Percentiles rank a stretch among this genome's conserved stretches.
phyloP scores from a whole-genome alignment of 2,888 invertebrate species.

The Bibio marci region DNA sequence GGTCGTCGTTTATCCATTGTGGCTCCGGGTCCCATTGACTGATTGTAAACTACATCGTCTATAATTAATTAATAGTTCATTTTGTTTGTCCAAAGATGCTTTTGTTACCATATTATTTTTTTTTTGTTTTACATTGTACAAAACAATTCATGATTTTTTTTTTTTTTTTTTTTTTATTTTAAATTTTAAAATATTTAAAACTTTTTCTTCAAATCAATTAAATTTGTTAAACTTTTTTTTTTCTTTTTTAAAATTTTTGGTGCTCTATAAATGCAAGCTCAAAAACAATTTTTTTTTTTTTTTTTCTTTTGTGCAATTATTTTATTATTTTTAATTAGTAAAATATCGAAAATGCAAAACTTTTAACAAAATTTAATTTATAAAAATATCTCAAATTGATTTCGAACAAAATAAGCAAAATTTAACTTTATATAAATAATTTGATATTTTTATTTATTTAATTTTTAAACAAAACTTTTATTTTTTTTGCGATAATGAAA shows the following conservation, averaged over 20 bases:
- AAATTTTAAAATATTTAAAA: background rate
- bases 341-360: background rate
- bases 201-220: background rate
- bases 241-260: slow-evolving; percentile 8
- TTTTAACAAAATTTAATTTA: background rate
- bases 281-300: too few species aligned
- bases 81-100: slow-evolving; percentile 29
- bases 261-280: too few species aligned
- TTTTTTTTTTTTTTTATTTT: slow-evolving; percentile 5
- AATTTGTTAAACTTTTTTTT: slow-evolving; percentile 2
- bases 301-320: background rate
- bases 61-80: slow-evolving; percentile 26
- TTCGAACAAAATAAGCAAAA: background rate
- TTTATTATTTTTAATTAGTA: too few species aligned
- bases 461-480: too few species aligned
- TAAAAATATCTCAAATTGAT: background rate
- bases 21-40: slow-evolving; percentile 53
- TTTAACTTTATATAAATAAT: too few species aligned
- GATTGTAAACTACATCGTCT: slow-evolving; percentile 87
- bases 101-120: slow-evolving; percentile 20
- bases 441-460: too few species aligned
- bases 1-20: slow-evolving; percentile 73
- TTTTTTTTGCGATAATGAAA: slow-evolving; percentile 23
- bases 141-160: slow-evolving; percentile 2
- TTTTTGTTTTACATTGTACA: slow-evolving; percentile 5